Evolutionary conservation across 2,888 invertebrate species (phyloP).

Genomic region (Heteropelma amictum): DNA sequence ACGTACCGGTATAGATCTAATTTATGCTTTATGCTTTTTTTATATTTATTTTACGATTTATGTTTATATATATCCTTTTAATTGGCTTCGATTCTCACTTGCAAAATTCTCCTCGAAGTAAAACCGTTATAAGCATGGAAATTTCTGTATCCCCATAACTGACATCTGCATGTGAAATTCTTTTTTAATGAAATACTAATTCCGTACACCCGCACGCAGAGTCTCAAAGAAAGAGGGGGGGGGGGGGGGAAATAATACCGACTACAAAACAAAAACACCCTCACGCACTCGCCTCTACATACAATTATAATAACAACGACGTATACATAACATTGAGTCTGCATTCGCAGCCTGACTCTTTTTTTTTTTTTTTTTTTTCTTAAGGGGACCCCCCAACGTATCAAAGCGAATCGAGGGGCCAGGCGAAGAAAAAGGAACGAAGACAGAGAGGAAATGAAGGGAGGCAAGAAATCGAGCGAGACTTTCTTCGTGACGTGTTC

Average conservation of each 20-base stretch:
- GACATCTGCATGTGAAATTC: constrained; percentile 47
- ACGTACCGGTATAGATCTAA: too few species aligned
- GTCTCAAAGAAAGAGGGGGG: constrained; percentile 6
- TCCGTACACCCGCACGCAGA: constrained; percentile 44
- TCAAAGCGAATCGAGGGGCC: constrained; percentile 55
- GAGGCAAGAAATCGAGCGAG: constrained; percentile 50
- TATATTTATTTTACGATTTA: not conserved
- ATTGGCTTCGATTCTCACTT: not conserved
- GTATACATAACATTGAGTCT: constrained; percentile 20
- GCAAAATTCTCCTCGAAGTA: not conserved
- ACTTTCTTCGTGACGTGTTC: constrained; percentile 36
- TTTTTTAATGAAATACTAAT: constrained; percentile 26
- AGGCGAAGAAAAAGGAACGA: constrained; percentile 34
- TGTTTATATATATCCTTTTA: not conserved
- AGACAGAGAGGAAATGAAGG: constrained; percentile 38
- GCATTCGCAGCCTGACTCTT: constrained; percentile 55
- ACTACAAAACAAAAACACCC: constrained; percentile 16
- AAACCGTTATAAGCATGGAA: constrained; percentile 29
- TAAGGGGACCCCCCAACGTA: constrained; percentile 51
- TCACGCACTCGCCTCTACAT: constrained; percentile 28
- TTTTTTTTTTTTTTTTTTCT: constrained; percentile 44
- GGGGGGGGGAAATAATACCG: constrained; percentile 11
- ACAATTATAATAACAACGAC: constrained; percentile 37
- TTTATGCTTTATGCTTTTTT: too few species aligned
- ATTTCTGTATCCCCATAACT: constrained; percentile 31